phyloP scores from a whole-genome alignment of 2,113 vertebrate genomes.

The Verasper variegatus region DNA sequence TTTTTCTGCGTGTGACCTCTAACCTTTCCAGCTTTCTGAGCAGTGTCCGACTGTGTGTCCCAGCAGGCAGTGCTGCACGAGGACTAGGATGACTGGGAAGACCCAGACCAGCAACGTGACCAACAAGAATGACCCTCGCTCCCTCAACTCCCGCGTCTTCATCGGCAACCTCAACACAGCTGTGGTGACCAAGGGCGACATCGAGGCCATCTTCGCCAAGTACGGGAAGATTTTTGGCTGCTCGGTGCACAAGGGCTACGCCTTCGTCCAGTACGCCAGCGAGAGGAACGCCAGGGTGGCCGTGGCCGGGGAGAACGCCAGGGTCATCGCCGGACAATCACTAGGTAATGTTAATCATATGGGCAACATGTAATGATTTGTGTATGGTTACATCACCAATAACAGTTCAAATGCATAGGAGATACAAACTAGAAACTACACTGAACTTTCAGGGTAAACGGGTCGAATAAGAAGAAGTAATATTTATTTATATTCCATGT shows the following conservation, averaged over 20 bases:
- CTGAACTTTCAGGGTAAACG: neutral
- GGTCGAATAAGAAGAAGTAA: neutral
- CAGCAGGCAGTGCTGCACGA: conserved; percentile 67
- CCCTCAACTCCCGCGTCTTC: conserved; percentile 97
- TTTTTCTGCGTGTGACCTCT: conserved; percentile 22
- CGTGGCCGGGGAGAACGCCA: conserved; percentile 89
- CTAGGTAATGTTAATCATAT: conserved; percentile 82
- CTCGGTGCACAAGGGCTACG: conserved; percentile 96
- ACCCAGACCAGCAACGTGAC: conserved; percentile 98
- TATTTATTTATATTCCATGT: neutral
- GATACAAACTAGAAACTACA: neutral
- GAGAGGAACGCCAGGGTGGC: conserved; percentile 92
- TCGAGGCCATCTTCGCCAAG: conserved; percentile 95
- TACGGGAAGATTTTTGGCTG: conserved; percentile 98
- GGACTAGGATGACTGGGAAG: conserved; percentile 93
- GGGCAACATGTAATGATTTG: neutral
- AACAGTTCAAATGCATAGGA: too few species aligned
- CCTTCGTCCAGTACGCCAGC: conserved; percentile 95
- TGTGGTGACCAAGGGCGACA: conserved; percentile 94
- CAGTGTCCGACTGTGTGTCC: conserved; percentile 49
- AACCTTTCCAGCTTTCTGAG: conserved; percentile 41
- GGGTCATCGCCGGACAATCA: conserved; percentile 93
- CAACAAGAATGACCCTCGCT: conserved; percentile 97
- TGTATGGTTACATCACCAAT: neutral
- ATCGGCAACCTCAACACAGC: conserved; percentile 97